Base-by-base conservation (phyloP, 1,140 invertebrate species). In the Drosophila lini region DNA sequence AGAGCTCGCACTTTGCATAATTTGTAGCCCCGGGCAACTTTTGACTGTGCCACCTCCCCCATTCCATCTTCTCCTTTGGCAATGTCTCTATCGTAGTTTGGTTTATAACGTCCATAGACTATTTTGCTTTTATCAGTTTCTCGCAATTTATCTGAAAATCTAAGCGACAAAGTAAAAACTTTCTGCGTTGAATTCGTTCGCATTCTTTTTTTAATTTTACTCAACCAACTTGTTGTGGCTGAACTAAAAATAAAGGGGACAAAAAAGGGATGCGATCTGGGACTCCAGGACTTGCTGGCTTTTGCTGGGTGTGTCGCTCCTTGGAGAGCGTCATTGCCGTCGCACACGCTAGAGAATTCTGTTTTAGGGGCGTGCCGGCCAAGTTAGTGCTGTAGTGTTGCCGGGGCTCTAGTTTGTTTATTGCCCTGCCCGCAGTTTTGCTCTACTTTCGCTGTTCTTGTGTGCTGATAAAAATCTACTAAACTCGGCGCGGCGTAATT, bases 1-100 rank as follows among this genome's bases (percentile, higher is more conserved):
- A 63, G 45, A 67, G 53, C 65, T 63, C 48, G 60, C 58, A 63
- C 60, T 86, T 78, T 86, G 75, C 82, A 85, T 85, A 85, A 85
- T 85, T 85, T 81, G 65, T 68, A 38, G 82, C 81, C 40, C 16
- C 41, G n/a, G 78, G 81, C 58, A 52, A 71, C 62, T 71, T 73
- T 69, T 62, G 70, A 80, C 74, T 65, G 34, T 25, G 52, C 50
- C 34, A 40, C 38, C 22, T 44, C 44, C 32, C 28, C 36, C 7
- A 15, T 9, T 11, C 6, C 19, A 3, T 10, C 19, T 4, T 0
- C 31, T 5, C 31, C 22, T 13, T 50, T 50, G 9, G n/a, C 11
- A 57, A 50, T 56, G 28, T 52, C 56, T 44, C 41, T 55, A 65
- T 60, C 71, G 50, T 42, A 41, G 55, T 32, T 59, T 42, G 53